These are phyloP conservation scores for Andrena haemorrhoa DNA, from an alignment of 2,888 invertebrate genomes.

Conservation along the genomic window DNA sequence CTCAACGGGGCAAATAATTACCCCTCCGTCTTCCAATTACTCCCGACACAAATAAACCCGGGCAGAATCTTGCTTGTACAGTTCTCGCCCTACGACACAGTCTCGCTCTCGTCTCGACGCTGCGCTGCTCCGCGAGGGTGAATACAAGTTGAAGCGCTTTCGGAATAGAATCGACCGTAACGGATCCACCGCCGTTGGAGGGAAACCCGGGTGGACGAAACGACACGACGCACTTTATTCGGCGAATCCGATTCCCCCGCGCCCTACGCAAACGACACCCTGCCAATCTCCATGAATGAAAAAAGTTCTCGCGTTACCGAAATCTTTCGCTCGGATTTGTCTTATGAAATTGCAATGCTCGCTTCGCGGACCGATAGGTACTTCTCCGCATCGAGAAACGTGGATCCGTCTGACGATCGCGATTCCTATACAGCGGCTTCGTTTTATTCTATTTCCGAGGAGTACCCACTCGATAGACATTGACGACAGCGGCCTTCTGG, in stretches of 20 bases:
- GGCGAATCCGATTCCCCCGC: background rate
- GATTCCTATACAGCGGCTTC: background rate
- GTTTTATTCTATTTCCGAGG: background rate
- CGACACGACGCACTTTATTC: slow-evolving; percentile 1
- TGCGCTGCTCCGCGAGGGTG: background rate
- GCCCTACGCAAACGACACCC: background rate
- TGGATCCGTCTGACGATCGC: background rate
- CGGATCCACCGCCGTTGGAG: background rate
- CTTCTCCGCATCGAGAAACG: background rate
- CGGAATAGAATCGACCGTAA: background rate
- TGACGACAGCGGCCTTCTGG: background rate
- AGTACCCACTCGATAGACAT: background rate
- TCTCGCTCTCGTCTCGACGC: background rate
- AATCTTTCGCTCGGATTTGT: slow-evolving; percentile 38
- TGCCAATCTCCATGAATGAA: background rate
- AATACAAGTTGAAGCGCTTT: background rate
- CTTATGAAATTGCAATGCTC: background rate
- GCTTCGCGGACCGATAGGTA: background rate
- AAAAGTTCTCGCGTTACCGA: slow-evolving; percentile 12
- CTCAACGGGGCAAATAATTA: background rate
- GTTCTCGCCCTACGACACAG: too few relatives aligned
- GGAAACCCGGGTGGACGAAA: background rate
- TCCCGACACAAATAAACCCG: background rate
- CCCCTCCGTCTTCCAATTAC: background rate
- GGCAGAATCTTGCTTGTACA: too few relatives aligned